Evolutionary conservation across 2,113 vertebrate species (phyloP).

Genomic region (Lagenorhynchus albirostris): DNA sequence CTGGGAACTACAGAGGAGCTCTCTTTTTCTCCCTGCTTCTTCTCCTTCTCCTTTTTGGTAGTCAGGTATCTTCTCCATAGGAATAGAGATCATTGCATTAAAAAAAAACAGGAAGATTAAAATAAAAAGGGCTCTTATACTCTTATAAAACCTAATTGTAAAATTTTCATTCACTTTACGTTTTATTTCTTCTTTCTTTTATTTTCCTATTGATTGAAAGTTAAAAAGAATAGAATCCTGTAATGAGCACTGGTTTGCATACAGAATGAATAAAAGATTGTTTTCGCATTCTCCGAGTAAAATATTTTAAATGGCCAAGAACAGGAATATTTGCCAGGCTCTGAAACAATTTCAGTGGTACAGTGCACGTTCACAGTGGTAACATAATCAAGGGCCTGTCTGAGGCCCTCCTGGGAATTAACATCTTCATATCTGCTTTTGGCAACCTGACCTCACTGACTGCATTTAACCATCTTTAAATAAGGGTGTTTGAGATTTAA

Average conservation of each 20-base stretch:
- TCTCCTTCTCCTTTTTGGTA: background rate
- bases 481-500: background rate
- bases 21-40: background rate
- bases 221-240: background rate
- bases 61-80: background rate
- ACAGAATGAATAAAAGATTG: background rate
- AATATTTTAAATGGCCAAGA: background rate
- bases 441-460: background rate
- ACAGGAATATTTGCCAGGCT: background rate
- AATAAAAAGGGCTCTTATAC: background rate
- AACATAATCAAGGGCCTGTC: background rate
- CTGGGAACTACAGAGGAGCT: background rate
- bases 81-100: background rate
- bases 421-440: background rate
- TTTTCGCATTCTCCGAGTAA: background rate
- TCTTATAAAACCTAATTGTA: background rate
- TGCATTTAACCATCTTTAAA: background rate
- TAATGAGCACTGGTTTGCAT: background rate
- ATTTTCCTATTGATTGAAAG: background rate
- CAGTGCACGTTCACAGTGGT: background rate
- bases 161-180: background rate
- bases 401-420: background rate
- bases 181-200: background rate
- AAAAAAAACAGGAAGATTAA: background rate
- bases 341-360: background rate